Percentiles rank a stretch among this genome's conserved stretches.
These are phyloP conservation scores for Garrulus glandarius DNA, from an alignment of 2,797 vertebrate species.

Conservation along the genomic window DNA sequence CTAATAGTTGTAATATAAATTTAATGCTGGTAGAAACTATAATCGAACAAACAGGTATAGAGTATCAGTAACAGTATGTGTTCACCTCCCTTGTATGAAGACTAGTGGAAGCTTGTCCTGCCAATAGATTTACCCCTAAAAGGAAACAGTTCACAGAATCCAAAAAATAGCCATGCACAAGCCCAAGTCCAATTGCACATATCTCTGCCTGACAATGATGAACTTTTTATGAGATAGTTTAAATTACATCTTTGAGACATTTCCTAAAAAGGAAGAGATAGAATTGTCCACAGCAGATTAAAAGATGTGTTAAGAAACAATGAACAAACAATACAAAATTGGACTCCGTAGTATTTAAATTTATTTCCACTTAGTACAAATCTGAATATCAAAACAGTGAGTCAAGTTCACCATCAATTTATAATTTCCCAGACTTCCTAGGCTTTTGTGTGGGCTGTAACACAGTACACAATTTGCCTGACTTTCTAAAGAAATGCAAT, in stretches of 20 bases:
- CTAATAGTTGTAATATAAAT: constrained; percentile 22
- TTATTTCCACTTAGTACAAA: not conserved
- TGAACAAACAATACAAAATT: constrained; percentile 45
- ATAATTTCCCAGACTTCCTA: not conserved
- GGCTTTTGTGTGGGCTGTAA: not conserved
- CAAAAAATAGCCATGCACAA: constrained; percentile 41
- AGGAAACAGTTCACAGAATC: constrained; percentile 61
- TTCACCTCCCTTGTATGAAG: not conserved
- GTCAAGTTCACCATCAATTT: not conserved
- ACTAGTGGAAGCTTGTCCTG: not conserved
- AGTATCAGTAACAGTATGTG: not conserved
- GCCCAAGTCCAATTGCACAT: constrained; percentile 30
- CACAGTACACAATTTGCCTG: not conserved
- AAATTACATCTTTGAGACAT: constrained; percentile 61
- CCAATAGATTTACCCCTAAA: constrained; percentile 59
- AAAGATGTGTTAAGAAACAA: constrained; percentile 48
- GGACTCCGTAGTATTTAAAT: not conserved
- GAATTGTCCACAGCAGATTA: constrained; percentile 12
- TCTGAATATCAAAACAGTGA: not conserved
- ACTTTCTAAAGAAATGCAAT: not conserved
- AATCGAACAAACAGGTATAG: not conserved
- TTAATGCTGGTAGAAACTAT: not conserved
- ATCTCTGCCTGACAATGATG: constrained; percentile 52
- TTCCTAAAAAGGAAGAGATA: constrained; percentile 63
- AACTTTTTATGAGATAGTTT: constrained; percentile 57